Evolutionary conservation across 2,797 vertebrate species (phyloP).

Genomic region (Fratercula arctica): DNA sequence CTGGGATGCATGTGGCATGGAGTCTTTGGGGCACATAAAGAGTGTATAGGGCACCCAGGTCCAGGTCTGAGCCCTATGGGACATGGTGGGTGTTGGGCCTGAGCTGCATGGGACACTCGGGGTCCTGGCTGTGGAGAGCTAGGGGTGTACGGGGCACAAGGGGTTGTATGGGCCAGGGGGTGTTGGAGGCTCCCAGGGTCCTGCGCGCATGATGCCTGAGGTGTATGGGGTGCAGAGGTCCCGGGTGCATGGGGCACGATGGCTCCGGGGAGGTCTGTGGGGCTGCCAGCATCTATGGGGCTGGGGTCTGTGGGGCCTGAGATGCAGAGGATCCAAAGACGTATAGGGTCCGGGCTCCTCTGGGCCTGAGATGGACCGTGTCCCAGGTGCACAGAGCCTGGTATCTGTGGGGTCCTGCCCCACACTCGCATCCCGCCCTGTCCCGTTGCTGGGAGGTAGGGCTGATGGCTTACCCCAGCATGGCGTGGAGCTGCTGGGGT

Average conservation of each 20-base stretch:
- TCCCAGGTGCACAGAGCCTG: neutral
- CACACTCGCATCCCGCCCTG: rapidly evolving
- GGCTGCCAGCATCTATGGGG: neutral
- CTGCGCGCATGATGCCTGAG: neutral
- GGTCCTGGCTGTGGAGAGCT: neutral
- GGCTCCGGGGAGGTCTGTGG: neutral
- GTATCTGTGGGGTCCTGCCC: neutral
- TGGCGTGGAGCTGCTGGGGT: rapidly evolving
- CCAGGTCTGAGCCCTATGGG: neutral
- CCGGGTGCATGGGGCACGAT: rapidly evolving
- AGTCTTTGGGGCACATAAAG: neutral
- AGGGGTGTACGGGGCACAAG: neutral
- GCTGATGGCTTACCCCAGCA: neutral
- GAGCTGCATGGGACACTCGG: rapidly evolving
- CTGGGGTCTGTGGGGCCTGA: no score
- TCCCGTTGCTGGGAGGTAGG: neutral
- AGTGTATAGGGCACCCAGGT: neutral
- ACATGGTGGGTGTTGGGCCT: neutral
- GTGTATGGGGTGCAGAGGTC: neutral
- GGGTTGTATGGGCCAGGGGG: neutral
- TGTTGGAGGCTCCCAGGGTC: neutral
- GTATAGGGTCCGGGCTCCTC: neutral
- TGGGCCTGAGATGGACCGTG: rapidly evolving
- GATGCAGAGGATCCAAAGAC: rapidly evolving
- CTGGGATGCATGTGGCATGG: neutral